phyloP scores from a whole-genome alignment of 2,888 invertebrate species.

The Petrophora chlorosata region DNA sequence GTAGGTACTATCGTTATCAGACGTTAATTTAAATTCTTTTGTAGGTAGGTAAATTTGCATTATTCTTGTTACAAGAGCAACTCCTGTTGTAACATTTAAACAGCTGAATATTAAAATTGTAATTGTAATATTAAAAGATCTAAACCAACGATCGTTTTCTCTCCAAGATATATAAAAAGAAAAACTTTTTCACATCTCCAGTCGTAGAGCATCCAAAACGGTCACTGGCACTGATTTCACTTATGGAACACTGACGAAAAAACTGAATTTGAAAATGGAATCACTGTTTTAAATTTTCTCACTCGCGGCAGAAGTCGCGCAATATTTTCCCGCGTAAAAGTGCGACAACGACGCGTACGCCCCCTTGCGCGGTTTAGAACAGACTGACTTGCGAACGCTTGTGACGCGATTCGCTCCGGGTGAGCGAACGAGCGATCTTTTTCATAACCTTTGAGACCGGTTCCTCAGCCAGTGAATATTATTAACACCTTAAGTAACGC shows the following conservation, averaged over 20 bases:
- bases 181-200: constrained; percentile 21
- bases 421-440: constrained; percentile 35
- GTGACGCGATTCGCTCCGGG: constrained; percentile 28
- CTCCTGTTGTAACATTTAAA: constrained; percentile 27
- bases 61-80: constrained; percentile 26
- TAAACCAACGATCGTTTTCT: constrained; percentile 53
- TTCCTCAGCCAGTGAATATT: constrained; percentile 51
- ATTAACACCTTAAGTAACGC: constrained; percentile 57
- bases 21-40: constrained; percentile 55
- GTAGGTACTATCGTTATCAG: constrained; percentile 45
- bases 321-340: constrained; percentile 64
- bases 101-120: constrained; percentile 30
- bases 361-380: constrained; percentile 41
- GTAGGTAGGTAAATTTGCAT: constrained; percentile 53
- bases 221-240: constrained; percentile 32
- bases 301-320: constrained; percentile 37
- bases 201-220: constrained; percentile 24
- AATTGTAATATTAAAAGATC: constrained; percentile 20
- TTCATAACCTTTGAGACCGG: constrained; percentile 62
- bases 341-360: constrained; percentile 50
- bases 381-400: constrained; percentile 53
- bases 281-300: constrained; percentile 31
- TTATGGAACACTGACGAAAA: constrained; percentile 19
- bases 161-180: constrained; percentile 23
- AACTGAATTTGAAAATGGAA: constrained; percentile 25